Evolutionary conservation across 2,113 vertebrate species (phyloP).

Genomic region (Hepsetus odoe): DNA sequence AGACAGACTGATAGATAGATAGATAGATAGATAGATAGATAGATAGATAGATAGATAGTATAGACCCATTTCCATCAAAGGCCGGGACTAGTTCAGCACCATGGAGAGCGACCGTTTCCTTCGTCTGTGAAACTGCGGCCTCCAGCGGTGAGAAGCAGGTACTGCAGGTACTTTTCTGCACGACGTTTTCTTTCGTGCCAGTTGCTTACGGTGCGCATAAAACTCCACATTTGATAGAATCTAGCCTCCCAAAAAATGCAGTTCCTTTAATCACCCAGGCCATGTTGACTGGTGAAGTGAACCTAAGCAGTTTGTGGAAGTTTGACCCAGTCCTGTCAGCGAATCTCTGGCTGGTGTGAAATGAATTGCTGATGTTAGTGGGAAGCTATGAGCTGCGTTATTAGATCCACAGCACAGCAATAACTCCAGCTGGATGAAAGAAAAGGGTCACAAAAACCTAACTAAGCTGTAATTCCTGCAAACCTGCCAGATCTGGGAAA

Average conservation of each 20-base stretch:
- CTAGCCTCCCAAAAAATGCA: neutral
- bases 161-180: neutral
- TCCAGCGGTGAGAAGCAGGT: neutral
- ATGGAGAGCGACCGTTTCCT: neutral
- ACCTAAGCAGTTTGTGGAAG: neutral
- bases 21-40: too few species aligned
- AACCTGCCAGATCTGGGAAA: neutral
- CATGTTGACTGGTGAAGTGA: neutral
- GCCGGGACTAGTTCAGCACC: too few species aligned
- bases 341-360: neutral
- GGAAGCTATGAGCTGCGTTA: constrained; percentile 9
- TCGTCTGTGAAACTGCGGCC: neutral
- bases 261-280: neutral
- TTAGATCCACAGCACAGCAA: constrained; percentile 27
- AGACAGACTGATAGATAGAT: too few species aligned
- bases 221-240: neutral
- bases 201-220: neutral
- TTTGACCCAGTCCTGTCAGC: constrained; percentile 32
- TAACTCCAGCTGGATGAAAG: constrained; percentile 16
- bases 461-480: neutral
- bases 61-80: too few species aligned
- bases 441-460: neutral
- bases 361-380: constrained; percentile 30
- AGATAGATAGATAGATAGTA: too few species aligned
- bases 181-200: too few species aligned